Evolutionary conservation across 2,888 invertebrate genomes (phyloP), one percentile per base, ranked within the genome.

Genomic region (Ormia ochracea): DNA sequence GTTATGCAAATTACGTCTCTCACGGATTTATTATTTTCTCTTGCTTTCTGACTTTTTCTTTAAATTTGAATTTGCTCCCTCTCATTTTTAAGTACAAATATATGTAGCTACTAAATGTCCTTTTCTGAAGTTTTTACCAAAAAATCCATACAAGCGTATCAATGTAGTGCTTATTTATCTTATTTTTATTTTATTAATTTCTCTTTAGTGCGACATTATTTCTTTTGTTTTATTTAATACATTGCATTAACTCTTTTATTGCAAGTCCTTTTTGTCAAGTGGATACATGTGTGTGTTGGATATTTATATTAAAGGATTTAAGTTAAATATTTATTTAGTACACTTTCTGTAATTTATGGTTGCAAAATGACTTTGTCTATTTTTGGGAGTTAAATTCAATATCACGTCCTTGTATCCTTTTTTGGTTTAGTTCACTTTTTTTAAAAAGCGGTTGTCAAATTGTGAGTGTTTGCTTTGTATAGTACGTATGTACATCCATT

Each of bases 331-430:
- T 68, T 76, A 76, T 76, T 80, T 76, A 73, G 76, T 72, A 52
- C 76, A 80, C 80, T 80, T 80, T 80, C 72, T 43, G 76, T 76
- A 80, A 80, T 76, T 68, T 80, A 69, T 73, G 76, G 76, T 23
- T 66, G 63, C 69, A 48, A 50, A 23, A 70, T 70, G 50, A 56
- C 54, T 59, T 78, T 65, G 69, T 74, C 58, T 74, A 50, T 50
- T 65, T 70, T 69, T n/a, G n/a, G 17, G 58, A 21, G 52, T 63
- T 54, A 9, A 21, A 50, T 68, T 72, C 54, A 76, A 66, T 72
- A 76, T 61, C 66, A 76, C 68, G 72, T 61, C 76, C 76, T 80
- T 76, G 80, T 72, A 66, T 50, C 41, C 75, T 31, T 50, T 68
- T 63, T 76, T 14, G 54, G 31, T 63, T 0, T n/a, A 26, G 9